phyloP scores from a whole-genome alignment of 1,140 invertebrate species.

The Drosophila elegans region DNA sequence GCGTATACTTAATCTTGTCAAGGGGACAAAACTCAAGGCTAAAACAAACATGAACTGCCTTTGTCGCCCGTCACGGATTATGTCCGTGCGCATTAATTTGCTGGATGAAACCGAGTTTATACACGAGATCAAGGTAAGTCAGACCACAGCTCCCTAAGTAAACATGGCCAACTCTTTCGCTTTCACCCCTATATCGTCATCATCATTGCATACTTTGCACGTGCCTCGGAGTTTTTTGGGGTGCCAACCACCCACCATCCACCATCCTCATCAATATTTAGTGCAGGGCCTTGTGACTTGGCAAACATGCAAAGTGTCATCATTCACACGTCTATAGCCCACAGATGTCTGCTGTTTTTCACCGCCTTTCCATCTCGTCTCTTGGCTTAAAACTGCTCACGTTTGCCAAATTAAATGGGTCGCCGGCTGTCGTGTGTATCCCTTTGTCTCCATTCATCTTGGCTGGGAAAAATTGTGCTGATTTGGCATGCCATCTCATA shows the following conservation, averaged over 20 bases:
- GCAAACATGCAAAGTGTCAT: constrained; percentile 84
- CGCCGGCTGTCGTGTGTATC: constrained; percentile 54
- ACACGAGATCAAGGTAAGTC: constrained; percentile 88
- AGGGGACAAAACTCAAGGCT: constrained; percentile 12
- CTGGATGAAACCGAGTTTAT: constrained; percentile 89
- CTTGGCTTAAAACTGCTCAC: constrained; percentile 77
- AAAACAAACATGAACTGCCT: constrained; percentile 81
- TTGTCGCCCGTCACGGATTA: constrained; percentile 84
- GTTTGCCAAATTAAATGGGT: constrained; percentile 84
- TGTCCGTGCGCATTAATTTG: constrained; percentile 86
- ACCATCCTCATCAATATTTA: constrained; percentile 77
- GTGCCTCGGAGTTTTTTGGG: constrained; percentile 51
- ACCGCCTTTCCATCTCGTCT: constrained; percentile 25
- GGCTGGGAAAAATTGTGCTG: constrained; percentile 72
- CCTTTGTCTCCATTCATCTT: constrained; percentile 57
- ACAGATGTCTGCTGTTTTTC: constrained; percentile 37
- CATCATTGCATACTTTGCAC: constrained; percentile 71
- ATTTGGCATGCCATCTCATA: constrained; percentile 72
- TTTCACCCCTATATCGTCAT: constrained; percentile 22
- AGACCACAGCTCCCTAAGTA: constrained; percentile 22
- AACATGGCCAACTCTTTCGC: constrained; percentile 51
- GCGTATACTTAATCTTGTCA: constrained; percentile 53
- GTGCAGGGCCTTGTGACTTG: constrained; percentile 72
- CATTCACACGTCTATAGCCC: constrained; percentile 76
- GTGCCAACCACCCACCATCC: constrained; percentile 17